Evolutionary conservation across 2,888 invertebrate species (phyloP).

Genomic region (Tiphia femorata): DNA sequence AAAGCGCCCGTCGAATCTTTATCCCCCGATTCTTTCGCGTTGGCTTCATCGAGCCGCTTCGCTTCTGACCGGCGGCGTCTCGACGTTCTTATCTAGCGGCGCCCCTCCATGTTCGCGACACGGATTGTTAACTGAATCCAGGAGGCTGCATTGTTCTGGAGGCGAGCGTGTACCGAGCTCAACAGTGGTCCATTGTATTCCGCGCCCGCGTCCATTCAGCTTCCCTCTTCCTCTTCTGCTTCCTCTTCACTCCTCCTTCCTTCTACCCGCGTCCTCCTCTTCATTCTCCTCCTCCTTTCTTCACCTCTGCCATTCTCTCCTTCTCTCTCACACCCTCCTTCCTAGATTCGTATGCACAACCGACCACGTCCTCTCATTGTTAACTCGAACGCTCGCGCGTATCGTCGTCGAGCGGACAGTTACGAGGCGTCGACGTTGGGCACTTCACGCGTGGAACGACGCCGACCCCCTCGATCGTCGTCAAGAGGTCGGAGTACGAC

Average conservation of each 20-base stretch:
- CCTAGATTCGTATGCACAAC: slow-evolving; percentile 24
- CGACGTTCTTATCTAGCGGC: slow-evolving; percentile 52
- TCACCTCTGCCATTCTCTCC: slow-evolving; percentile 2
- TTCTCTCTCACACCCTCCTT: slow-evolving; percentile 18
- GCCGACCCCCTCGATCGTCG: too few species aligned
- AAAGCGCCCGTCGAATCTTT: too few species aligned
- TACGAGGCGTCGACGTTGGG: background rate
- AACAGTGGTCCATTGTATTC: slow-evolving; percentile 56
- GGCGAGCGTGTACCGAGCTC: slow-evolving; percentile 34
- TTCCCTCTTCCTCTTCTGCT: slow-evolving; percentile 21
- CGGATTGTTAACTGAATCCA: slow-evolving; percentile 56
- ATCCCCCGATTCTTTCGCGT: too few species aligned
- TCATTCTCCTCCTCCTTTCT: slow-evolving; percentile 12
- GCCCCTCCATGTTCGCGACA: slow-evolving; percentile 46
- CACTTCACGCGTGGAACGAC: too few species aligned
- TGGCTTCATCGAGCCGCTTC: slow-evolving; percentile 16
- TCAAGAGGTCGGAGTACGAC: too few species aligned
- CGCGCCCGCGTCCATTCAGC: slow-evolving; percentile 40
- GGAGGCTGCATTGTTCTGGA: slow-evolving; percentile 52
- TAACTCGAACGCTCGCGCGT: background rate
- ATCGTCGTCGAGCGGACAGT: slow-evolving; percentile 5
- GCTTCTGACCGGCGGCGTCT: slow-evolving; percentile 24
- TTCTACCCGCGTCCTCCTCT: slow-evolving; percentile 20
- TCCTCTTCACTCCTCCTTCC: slow-evolving; percentile 10
- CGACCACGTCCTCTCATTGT: slow-evolving; percentile 11